phyloP scores from a whole-genome alignment of 92 coral and sea anemone species.

The Umimayanthus chanpuru region DNA sequence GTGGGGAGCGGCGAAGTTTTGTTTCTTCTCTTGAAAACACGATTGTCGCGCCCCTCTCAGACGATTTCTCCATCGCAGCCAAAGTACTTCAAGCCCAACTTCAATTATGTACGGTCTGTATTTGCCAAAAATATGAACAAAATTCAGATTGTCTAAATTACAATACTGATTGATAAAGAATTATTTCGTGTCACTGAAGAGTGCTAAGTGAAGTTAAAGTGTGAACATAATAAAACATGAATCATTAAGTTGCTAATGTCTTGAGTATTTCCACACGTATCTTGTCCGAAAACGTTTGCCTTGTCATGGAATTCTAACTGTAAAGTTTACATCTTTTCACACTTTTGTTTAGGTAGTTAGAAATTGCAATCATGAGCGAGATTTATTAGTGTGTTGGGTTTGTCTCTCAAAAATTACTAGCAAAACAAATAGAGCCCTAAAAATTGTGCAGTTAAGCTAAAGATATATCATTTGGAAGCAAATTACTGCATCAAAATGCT shows the following conservation, averaged over 20 bases:
- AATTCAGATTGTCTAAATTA: background rate
- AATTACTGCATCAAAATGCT: conserved; percentile 25
- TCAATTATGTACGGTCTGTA: background rate
- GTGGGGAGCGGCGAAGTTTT: conserved; percentile 78
- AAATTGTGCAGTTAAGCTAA: conserved; percentile 1
- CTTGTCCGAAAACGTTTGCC: background rate
- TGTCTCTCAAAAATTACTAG: background rate
- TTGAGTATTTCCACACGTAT: background rate
- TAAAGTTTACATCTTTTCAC: too few species aligned
- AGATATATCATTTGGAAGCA: conserved; percentile 31
- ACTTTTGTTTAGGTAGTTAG: background rate
- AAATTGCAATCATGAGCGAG: background rate
- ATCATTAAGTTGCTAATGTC: background rate
- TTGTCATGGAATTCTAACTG: background rate
- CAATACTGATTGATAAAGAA: background rate
- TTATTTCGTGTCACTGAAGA: background rate
- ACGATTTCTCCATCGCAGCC: conserved; percentile 1
- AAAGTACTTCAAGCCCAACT: background rate
- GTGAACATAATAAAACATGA: background rate
- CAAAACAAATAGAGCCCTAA: background rate
- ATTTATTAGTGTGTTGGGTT: background rate
- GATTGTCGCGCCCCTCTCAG: conserved; percentile 25
- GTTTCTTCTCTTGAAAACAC: conserved; percentile 54
- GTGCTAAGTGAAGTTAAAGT: background rate
- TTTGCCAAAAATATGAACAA: background rate